These are phyloP conservation scores for Elaphurus davidianus DNA, from an alignment of 2,113 vertebrate species.

Conservation along the genomic window DNA sequence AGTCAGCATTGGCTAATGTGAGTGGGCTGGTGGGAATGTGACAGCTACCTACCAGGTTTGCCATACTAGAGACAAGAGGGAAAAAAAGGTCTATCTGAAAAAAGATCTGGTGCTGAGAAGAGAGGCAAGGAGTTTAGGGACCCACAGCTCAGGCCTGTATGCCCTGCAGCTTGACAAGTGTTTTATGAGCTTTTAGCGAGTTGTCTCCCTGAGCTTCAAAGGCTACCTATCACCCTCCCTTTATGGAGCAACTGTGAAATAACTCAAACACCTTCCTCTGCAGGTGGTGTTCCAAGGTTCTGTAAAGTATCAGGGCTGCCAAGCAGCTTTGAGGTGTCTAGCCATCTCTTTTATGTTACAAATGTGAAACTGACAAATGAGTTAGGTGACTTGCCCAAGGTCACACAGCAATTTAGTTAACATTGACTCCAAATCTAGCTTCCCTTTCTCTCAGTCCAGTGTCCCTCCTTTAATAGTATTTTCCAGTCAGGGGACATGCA, in stretches of 20 bases:
- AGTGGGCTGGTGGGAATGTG: slow-evolving; percentile 5
- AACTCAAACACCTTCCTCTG: not conserved
- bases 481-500: not conserved
- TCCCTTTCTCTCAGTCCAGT: not conserved
- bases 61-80: not conserved
- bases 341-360: not conserved
- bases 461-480: not conserved
- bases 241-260: not conserved
- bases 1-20: not conserved
- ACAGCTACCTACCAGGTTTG: not conserved
- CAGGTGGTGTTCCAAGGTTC: not conserved
- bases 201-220: not conserved
- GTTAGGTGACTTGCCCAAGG: not conserved
- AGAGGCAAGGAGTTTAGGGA: not conserved
- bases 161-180: not conserved
- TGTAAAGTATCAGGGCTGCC: not conserved
- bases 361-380: not conserved
- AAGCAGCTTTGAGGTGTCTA: not conserved
- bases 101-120: not conserved
- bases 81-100: not conserved
- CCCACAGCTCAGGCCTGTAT: not conserved
- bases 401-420: not conserved
- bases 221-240: not conserved
- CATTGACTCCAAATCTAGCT: not conserved
- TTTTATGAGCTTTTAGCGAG: not conserved